phyloP scores from a whole-genome alignment of 2,888 invertebrate genomes.

The Drosophila mettleri region DNA sequence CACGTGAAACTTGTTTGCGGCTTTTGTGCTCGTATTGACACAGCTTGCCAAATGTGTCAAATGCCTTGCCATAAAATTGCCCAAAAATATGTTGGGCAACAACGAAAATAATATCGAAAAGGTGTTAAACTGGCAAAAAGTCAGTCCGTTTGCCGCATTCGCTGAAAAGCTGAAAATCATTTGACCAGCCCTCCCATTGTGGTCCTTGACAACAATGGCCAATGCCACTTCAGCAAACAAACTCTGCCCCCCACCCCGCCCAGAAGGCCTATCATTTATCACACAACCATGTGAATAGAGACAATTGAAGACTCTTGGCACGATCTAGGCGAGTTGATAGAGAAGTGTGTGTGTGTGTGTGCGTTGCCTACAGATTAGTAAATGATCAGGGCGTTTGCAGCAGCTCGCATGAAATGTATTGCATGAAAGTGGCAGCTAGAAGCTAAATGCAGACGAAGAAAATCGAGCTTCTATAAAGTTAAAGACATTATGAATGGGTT shows the following conservation, averaged over 20 bases:
- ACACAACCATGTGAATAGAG: conserved; percentile 24
- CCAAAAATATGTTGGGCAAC: conserved; percentile 15
- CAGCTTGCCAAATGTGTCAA: conserved; percentile 73
- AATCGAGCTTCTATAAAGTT: too few relatives aligned
- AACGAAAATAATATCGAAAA: conserved; percentile 34
- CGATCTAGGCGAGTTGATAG: conserved; percentile 50
- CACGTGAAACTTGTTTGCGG: conserved; percentile 72
- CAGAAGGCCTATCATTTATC: conserved; percentile 63
- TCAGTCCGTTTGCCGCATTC: conserved; percentile 53
- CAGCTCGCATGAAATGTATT: background rate
- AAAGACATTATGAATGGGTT: too few relatives aligned
- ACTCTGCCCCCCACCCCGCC: conserved; percentile 49
- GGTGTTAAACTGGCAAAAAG: conserved; percentile 80
- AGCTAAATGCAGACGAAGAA: background rate
- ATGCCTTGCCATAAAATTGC: conserved; percentile 27
- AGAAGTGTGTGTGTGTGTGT: background rate
- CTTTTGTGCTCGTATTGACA: conserved; percentile 62
- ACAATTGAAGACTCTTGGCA: conserved; percentile 61
- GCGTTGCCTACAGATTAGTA: conserved; percentile 1
- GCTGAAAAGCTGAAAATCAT: conserved; percentile 79
- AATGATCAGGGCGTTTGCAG: conserved; percentile 39
- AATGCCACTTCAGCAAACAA: conserved; percentile 76
- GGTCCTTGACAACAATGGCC: conserved; percentile 34
- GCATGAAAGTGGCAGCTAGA: background rate
- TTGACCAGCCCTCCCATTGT: conserved; percentile 32